Evolutionary conservation across 2,113 vertebrate species (phyloP).

Genomic region (Mastomys natalensis): DNA sequence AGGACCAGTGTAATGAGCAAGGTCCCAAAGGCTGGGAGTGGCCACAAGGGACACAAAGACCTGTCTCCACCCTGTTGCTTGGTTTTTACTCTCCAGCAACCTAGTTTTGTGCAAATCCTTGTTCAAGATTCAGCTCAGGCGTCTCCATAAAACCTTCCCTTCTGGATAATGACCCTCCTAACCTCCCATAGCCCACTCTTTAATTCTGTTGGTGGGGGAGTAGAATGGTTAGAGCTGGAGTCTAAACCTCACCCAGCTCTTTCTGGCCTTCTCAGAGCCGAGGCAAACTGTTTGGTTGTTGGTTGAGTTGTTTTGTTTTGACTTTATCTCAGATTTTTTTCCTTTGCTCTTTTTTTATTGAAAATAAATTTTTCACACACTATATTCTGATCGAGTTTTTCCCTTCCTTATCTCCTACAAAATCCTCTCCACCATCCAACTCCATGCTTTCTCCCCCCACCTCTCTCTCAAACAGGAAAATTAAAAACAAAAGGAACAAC

Average conservation of each 20-base stretch:
- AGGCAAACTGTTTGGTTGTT: not conserved
- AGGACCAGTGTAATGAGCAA: not conserved
- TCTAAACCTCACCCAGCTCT: not conserved
- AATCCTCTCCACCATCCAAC: not conserved
- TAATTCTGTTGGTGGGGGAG: no score
- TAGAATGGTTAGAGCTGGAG: no score
- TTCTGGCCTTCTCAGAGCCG: not conserved
- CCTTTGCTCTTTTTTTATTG: not conserved
- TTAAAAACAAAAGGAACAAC: not conserved
- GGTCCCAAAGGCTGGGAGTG: not conserved
- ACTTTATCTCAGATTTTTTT: not conserved
- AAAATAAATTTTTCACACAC: not conserved
- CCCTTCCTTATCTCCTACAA: not conserved
- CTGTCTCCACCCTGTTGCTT: not conserved
- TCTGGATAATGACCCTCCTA: rapidly evolving
- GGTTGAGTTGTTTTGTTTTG: no score
- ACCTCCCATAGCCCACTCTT: rapidly evolving
- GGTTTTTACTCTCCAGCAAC: not conserved
- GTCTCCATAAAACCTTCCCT: not conserved
- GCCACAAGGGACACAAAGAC: not conserved
- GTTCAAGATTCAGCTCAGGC: not conserved
- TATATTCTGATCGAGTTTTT: not conserved
- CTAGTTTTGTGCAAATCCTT: not conserved
- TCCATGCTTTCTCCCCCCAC: not conserved
- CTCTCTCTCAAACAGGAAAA: not conserved